Base-by-base conservation (phyloP, 1,140 invertebrate genomes). In the Drosophila bocqueti region DNA sequence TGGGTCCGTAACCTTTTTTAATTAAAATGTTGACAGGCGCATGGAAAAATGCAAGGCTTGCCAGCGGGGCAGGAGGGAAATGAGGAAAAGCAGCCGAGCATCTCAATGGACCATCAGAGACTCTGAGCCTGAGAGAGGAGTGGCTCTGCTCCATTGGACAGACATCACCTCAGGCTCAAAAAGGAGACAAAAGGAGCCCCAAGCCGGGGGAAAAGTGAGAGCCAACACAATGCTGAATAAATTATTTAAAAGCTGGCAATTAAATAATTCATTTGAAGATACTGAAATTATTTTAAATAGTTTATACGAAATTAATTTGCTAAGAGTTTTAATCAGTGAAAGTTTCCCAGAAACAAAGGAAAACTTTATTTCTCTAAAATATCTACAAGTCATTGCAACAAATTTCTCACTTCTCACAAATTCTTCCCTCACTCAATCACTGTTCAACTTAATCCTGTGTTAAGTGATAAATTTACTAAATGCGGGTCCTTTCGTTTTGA, bases 1-100 rank as follows among this genome's bases (percentile, higher is more conserved):
- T 76, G 69, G 74, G 76, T 72, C 59, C 89, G 91, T 83, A 92
- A 91, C 91, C 91, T 92, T 92, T 92, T 92, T 92, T 92, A 92
- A 92, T 92, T 92, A 92, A 92, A 92, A 92, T 91, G 91, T 92
- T 92, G 91, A 92, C 91, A 92, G 87, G 89, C 89, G 65, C 90
- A 92, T 87, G 81, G 63, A 89, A 90, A 89, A 89, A 89, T 89
- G 85, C 79, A 78, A 63, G 69, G 45, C 61, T 55, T 40, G n/a
- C 18, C n/a, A 34, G 54, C 18, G 18, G 52, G 43, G 4, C 24
- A 38, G 36, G 18, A 6, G 62, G 18, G 34, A 21, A 47, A 55
- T 26, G 59, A 42, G 7, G 40, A 29, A 52, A 45, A 38, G 38
- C 60, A 58, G 54, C 45, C 29, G 38, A 61, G 38, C 45, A 73